Percentiles rank a stretch among this genome's conserved stretches.
Conservation (phyloP, 2,113 vertebrate species). For the Proteles cristata region DNA sequence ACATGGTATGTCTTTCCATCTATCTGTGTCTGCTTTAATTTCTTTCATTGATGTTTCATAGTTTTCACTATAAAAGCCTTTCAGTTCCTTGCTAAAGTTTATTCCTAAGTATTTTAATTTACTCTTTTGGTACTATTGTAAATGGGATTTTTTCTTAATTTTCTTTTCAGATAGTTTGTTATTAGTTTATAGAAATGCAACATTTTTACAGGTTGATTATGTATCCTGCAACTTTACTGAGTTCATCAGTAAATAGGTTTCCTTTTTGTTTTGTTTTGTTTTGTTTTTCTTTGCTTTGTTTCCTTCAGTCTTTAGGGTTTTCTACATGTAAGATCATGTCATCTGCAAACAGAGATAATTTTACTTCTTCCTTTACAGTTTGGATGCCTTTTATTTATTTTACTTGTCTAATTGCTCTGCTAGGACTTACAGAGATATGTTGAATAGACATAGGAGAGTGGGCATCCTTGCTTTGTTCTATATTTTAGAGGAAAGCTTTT, state of each 20-base stretch:
- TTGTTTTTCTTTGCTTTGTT: background rate
- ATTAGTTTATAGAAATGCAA: background rate
- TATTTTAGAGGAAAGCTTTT: background rate
- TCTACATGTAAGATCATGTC: background rate
- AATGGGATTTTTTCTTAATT: background rate
- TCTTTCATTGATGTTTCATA: background rate
- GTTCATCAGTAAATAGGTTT: background rate
- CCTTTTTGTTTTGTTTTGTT: background rate
- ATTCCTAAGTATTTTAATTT: background rate
- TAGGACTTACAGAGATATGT: background rate
- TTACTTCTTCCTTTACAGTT: background rate
- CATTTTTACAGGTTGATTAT: background rate
- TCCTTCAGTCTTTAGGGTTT: background rate
- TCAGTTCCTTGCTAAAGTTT: background rate
- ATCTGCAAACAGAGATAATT: background rate
- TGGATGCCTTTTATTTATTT: background rate
- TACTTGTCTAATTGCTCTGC: background rate
- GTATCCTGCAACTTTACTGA: background rate
- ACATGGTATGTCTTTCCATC: background rate
- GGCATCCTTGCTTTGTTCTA: background rate
- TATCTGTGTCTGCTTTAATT: background rate
- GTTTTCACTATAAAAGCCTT: background rate
- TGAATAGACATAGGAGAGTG: background rate
- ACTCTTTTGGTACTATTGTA: background rate
- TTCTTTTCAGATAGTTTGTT: background rate